These are phyloP conservation scores for Drosophila subpulchrella DNA, from an alignment of 1,140 invertebrate species.

Conservation along the genomic window DNA sequence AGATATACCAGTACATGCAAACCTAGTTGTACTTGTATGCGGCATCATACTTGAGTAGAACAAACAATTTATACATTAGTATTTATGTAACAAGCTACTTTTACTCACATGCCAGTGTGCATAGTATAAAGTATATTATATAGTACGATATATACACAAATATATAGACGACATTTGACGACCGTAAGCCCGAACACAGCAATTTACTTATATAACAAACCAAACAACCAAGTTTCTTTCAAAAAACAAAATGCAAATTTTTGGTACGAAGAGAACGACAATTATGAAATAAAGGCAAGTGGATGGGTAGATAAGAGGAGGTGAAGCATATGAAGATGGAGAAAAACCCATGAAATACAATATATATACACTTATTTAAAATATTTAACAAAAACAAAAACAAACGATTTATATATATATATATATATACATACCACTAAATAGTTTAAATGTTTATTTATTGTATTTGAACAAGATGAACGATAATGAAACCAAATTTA, in stretches of 20 bases:
- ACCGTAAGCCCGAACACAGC: slow-evolving; percentile 62
- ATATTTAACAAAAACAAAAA: slow-evolving; percentile 60
- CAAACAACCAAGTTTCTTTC: slow-evolving; percentile 50
- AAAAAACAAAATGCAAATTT: slow-evolving; percentile 31
- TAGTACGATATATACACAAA: slow-evolving; percentile 45
- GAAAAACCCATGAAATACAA: slow-evolving; percentile 48
- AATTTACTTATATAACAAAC: slow-evolving; percentile 67
- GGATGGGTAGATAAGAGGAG: slow-evolving; percentile 12
- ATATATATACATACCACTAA: slow-evolving; percentile 77
- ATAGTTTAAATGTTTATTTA: slow-evolving; percentile 83
- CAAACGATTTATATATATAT: slow-evolving; percentile 66
- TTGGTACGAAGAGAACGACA: slow-evolving; percentile 18
- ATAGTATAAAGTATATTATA: slow-evolving; percentile 20
- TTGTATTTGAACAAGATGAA: slow-evolving; percentile 72
- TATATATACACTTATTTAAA: slow-evolving; percentile 78
- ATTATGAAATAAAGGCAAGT: slow-evolving; percentile 45
- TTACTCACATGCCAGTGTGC: slow-evolving; percentile 49
- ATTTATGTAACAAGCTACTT: slow-evolving; percentile 60
- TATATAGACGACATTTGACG: slow-evolving; percentile 55
- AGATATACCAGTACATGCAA: slow-evolving; percentile 50
- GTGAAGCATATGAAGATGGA: not conserved
- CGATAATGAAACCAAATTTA: slow-evolving; percentile 72
- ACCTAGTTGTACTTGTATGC: slow-evolving; percentile 49
- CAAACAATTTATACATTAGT: slow-evolving; percentile 63
- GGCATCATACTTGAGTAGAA: slow-evolving; percentile 57